Percentiles rank a stretch among this genome's conserved stretches.
These are phyloP conservation scores for Pseudonaja textilis DNA, from an alignment of 2,113 vertebrate genomes.

Conservation along the genomic window DNA sequence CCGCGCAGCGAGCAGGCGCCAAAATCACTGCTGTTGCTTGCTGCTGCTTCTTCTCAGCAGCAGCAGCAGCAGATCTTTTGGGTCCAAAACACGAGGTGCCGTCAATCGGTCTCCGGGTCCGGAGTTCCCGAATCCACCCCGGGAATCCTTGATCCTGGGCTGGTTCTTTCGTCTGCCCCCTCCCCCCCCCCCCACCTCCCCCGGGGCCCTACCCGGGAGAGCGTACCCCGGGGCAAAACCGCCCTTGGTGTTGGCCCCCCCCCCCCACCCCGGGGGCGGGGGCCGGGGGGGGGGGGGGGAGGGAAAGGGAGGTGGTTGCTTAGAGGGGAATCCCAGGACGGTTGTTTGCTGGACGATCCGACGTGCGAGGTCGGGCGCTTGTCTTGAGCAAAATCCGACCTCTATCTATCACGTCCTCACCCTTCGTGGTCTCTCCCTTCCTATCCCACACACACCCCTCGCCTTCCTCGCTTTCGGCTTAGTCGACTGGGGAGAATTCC, in stretches of 20 bases:
- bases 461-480: slow-evolving; percentile 41
- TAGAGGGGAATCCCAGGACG: not conserved
- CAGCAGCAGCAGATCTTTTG: too few relatives aligned
- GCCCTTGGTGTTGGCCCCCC: not conserved
- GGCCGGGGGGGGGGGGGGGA: too few relatives aligned
- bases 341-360: not conserved
- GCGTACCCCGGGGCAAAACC: not conserved
- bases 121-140: slow-evolving; percentile 42
- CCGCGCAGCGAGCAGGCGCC: not conserved
- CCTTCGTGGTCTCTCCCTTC: slow-evolving; percentile 15
- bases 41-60: too few relatives aligned
- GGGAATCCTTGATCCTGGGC: slow-evolving; percentile 35
- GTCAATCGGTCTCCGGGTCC: too few relatives aligned
- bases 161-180: not conserved
- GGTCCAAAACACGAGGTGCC: not conserved
- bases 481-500: not conserved
- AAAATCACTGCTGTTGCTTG: too few relatives aligned
- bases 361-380: not conserved
- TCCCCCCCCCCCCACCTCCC: too few relatives aligned
- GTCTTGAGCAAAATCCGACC: not conserved
- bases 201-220: not conserved
- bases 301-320: not conserved
- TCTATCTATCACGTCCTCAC: too few relatives aligned
- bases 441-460: not conserved
- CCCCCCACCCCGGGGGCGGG: not conserved